Conservation (phyloP, 2,888 invertebrate species). For the Kuschelorhynchus macadamiae region DNA sequence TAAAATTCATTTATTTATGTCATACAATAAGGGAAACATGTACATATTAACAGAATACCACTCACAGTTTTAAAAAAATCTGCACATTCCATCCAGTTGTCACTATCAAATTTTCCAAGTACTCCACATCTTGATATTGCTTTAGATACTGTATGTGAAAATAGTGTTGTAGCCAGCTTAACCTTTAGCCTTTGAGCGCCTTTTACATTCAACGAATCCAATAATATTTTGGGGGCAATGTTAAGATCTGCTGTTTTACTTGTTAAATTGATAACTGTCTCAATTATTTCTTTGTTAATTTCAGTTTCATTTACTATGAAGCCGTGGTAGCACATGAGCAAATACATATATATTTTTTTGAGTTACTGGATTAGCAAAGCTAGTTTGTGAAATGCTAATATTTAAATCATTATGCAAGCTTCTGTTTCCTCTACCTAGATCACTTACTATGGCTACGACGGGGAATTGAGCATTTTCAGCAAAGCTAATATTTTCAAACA, state of each 20-base stretch:
- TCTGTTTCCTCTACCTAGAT: constrained; percentile 50
- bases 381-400: constrained; percentile 29
- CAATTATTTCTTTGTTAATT: constrained; percentile 6
- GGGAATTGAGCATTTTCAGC: constrained; percentile 31
- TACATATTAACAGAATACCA: neutral
- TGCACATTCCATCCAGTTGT: constrained; percentile 2
- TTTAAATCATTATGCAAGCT: constrained; percentile 29
- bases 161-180: constrained; percentile 43
- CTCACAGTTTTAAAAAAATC: constrained; percentile 7
- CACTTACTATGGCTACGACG: constrained; percentile 47
- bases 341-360: constrained; percentile 49
- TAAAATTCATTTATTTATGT: neutral
- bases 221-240: constrained; percentile 47
- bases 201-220: constrained; percentile 6
- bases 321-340: constrained; percentile 52
- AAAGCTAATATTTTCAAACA: constrained; percentile 4
- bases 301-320: constrained; percentile 44
- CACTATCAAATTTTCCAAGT: constrained; percentile 1
- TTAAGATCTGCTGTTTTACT: constrained; percentile 45
- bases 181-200: constrained; percentile 33
- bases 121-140: constrained; percentile 35
- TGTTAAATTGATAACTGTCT: constrained; percentile 22
- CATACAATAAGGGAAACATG: neutral
- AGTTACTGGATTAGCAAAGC: constrained; percentile 41
- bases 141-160: constrained; percentile 44